Percentiles rank a stretch among this genome's conserved stretches.
Evolutionary conservation across 2,113 vertebrate genomes (phyloP).

Genomic region (Lepus timidus): DNA sequence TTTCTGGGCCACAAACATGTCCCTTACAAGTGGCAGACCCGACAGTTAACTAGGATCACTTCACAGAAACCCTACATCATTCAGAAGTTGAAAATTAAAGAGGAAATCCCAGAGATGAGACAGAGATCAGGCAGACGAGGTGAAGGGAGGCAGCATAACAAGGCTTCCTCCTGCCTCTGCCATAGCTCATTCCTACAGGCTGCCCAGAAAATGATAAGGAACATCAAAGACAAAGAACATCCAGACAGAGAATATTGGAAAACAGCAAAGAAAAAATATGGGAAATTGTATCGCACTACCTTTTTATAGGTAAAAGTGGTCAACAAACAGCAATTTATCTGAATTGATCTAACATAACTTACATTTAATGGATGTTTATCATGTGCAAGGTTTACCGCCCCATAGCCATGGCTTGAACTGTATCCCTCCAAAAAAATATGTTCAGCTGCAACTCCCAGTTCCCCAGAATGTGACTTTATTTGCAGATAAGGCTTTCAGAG

Average conservation of each 20-base stretch:
- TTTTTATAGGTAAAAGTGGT: not conserved
- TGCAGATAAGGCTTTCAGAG: not conserved
- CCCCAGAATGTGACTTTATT: not conserved
- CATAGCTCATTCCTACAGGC: not conserved
- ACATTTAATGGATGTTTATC: not conserved
- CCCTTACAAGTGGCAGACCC: not conserved
- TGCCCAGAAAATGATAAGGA: not conserved
- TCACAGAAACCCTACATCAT: not conserved
- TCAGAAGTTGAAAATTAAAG: not conserved
- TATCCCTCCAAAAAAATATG: not conserved
- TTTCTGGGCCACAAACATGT: not conserved
- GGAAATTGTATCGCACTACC: not conserved
- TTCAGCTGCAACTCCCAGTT: not conserved
- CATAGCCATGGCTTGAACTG: not conserved
- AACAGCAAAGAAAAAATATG: not conserved
- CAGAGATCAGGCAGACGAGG: not conserved
- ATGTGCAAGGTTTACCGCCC: not conserved
- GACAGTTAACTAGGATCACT: not conserved
- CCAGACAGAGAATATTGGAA: not conserved
- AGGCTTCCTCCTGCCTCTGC: not conserved
- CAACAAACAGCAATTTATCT: not conserved
- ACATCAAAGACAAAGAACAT: not conserved
- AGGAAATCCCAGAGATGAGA: not conserved
- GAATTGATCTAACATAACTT: not conserved
- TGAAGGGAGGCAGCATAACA: not conserved